phyloP scores from a whole-genome alignment of 2,113 vertebrate genomes.

The Origma solitaria region DNA sequence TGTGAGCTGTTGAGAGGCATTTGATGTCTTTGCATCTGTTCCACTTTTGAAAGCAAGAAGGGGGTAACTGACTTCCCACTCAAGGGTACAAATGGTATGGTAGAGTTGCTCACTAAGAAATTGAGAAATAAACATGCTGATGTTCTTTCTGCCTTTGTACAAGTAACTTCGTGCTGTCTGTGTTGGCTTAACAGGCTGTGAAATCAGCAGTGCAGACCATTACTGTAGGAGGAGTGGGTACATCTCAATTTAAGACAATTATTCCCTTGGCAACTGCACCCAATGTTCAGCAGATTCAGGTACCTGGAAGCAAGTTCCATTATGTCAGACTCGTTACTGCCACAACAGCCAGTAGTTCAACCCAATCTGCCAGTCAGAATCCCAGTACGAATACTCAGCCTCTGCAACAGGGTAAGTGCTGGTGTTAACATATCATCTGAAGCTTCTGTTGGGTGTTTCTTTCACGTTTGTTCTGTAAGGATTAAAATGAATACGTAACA shows the following conservation, averaged over 20 bases:
- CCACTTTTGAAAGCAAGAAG: background rate
- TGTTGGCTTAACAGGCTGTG: slow-evolving; percentile 76
- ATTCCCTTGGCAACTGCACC: slow-evolving; percentile 90
- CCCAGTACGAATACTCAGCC: slow-evolving; percentile 85
- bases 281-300: slow-evolving; percentile 97
- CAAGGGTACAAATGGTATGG: accelerated
- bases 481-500: background rate
- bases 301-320: slow-evolving; percentile 96
- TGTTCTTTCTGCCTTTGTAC: background rate
- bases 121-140: background rate
- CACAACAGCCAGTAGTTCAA: slow-evolving; percentile 81
- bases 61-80: background rate
- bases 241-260: slow-evolving; percentile 94
- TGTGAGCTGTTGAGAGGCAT: background rate
- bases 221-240: slow-evolving; percentile 83
- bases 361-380: slow-evolving; percentile 75
- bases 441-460: background rate
- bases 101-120: background rate
- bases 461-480: background rate
- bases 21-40: background rate
- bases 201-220: slow-evolving; percentile 89
- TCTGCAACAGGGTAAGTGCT: slow-evolving; percentile 85
- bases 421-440: background rate
- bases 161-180: slow-evolving; percentile 26
- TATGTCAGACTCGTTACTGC: slow-evolving; percentile 96